Evolutionary conservation across 2,113 vertebrate species (phyloP).

Genomic region (Ageneiosus marmoratus): DNA sequence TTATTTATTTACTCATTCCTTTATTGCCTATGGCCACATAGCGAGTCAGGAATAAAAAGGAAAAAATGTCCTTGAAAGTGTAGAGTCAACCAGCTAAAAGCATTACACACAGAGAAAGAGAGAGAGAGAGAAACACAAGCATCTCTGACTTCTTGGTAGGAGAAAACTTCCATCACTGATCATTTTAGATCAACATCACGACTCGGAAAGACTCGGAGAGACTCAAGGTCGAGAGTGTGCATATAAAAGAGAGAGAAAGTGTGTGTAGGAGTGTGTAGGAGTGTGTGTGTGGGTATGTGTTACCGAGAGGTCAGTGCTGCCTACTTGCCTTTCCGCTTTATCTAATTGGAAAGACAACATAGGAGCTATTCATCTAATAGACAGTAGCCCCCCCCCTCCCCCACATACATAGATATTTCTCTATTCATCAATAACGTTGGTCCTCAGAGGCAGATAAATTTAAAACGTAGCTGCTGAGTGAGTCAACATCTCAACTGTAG

Average conservation of each 20-base stretch:
- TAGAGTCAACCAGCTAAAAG: background rate
- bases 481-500: background rate
- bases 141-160: background rate
- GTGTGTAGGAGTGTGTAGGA: background rate
- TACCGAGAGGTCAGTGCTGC: conserved; percentile 2
- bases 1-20: conserved; percentile 1
- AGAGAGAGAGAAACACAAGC: background rate
- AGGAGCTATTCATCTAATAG: background rate
- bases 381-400: conserved; percentile 6
- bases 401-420: conserved; percentile 23
- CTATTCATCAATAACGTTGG: background rate
- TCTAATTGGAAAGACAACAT: conserved; percentile 24
- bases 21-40: background rate
- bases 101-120: background rate
- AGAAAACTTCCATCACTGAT: background rate
- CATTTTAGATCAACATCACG: background rate
- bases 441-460: conserved; percentile 3
- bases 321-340: conserved; percentile 29
- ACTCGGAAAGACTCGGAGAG: background rate
- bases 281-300: conserved; percentile 26
- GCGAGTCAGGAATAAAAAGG: background rate
- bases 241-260: background rate
- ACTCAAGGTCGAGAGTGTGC: conserved; percentile 17
- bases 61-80: background rate
- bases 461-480: conserved; percentile 18